These are phyloP conservation scores for Melospiza melodia DNA, from an alignment of 2,113 vertebrate species.

Conservation along the genomic window DNA sequence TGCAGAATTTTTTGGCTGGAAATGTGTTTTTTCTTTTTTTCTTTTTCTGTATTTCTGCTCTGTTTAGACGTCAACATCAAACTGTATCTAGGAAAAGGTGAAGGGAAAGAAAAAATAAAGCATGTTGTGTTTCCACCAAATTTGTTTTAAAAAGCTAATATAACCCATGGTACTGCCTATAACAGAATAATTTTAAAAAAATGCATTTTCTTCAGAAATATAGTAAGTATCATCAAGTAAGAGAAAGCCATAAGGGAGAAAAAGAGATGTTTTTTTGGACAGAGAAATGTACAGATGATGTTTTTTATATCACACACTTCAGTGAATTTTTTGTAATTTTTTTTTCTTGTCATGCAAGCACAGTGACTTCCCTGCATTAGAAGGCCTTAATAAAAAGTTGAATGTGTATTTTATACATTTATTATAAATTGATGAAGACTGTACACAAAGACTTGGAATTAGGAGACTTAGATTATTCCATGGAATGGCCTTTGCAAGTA, in stretches of 20 bases:
- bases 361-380: not conserved
- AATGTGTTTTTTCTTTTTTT: not conserved
- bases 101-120: not conserved
- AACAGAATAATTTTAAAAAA: not conserved
- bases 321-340: not conserved
- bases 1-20: not conserved
- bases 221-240: not conserved
- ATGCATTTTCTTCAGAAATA: not conserved
- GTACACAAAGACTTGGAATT: not conserved
- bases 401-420: not conserved
- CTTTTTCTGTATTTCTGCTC: not conserved
- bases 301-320: not conserved
- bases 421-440: not conserved
- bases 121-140: not conserved
- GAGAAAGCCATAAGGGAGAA: not conserved
- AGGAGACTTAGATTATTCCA: not conserved
- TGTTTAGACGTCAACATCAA: not conserved
- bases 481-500: not conserved
- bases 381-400: not conserved
- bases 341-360: not conserved
- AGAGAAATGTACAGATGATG: not conserved
- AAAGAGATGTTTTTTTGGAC: accelerated
- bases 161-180: not conserved
- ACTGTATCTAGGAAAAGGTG: not conserved
- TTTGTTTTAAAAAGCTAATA: not conserved